These are phyloP conservation scores for Phaenicophaeus curvirostris DNA, from an alignment of 2,797 vertebrate genomes.

Conservation along the genomic window DNA sequence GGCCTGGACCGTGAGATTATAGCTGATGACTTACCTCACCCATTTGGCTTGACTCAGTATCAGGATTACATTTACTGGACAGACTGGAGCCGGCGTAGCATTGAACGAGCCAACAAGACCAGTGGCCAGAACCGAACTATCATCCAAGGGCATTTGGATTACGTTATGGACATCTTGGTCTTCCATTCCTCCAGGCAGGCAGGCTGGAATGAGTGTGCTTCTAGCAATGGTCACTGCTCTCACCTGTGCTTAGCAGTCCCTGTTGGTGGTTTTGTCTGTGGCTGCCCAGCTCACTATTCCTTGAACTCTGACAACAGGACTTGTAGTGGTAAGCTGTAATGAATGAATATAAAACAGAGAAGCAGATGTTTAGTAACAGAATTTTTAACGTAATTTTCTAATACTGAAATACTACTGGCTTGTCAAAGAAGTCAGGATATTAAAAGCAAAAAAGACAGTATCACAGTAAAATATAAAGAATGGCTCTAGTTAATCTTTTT, in stretches of 20 bases:
- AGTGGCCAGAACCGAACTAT: constrained; percentile 96
- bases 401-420: background rate
- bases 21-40: constrained; percentile 95
- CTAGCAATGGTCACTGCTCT: constrained; percentile 95
- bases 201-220: constrained; percentile 95
- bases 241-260: constrained; percentile 96
- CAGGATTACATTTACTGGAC: constrained; percentile 99
- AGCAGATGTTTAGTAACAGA: background rate
- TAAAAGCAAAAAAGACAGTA: background rate
- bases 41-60: constrained; percentile 96
- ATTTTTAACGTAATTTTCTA: background rate
- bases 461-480: background rate
- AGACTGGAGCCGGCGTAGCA: constrained; percentile 98
- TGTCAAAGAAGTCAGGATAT: background rate
- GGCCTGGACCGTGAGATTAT: constrained; percentile 95
- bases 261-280: constrained; percentile 88
- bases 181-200: constrained; percentile 96
- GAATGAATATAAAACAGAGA: background rate
- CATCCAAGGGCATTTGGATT: constrained; percentile 96
- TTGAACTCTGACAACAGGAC: constrained; percentile 95
- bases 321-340: constrained; percentile 88
- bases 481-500: background rate
- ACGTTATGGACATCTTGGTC: constrained; percentile 98
- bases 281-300: constrained; percentile 95
- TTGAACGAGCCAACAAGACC: constrained; percentile 97